Evolutionary conservation across 2,797 vertebrate species (phyloP), one percentile per base, ranked within the genome.

Genomic region (Triplophysa bombifrons): DNA sequence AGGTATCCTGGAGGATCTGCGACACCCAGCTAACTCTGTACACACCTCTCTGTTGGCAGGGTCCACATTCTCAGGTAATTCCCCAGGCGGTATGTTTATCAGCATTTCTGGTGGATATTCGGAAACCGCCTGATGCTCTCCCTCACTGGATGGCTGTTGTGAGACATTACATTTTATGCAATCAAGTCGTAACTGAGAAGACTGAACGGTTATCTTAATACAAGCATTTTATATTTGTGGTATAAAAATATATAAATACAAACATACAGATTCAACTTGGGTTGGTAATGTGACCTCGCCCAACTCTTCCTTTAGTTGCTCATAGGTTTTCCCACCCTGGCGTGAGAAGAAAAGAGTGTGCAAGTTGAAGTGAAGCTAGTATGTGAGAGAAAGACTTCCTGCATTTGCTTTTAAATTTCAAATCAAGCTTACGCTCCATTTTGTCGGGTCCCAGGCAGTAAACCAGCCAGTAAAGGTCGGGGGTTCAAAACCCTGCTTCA

Each of bases 381-480:
- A 16, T 16, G 7, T 0, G 53, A 22, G 19, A 14, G 13, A 63
- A 30, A 63, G 17, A 1, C 30, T 53, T 38, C 34, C n/a, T 51
- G 17, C 41, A 11, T 46, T n/a, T 16, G 7, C 20, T 48, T 48
- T 48, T 48, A 2, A 48, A 20, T 20, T 14, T 0, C 2, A 48
- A 56, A 76, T 41, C 69, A n/a, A 30, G 84, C 96, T 93, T 87
- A 98, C 96, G 1, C 93, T 96, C 96, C 96, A 98, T 60, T 93
- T 92, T 48, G 84, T 87, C 7, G 94, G 85, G 83, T 98, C 95
- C 96, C 96, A 98, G 72, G 94, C 95, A 34, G 90, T 79, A 87
- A 98, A 97, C 96, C 96, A 98, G 48, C 96, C 96, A 0, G 95
- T 96, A 86, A 97, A 97, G 76, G 88, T 95, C 27, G 93, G 95